Evolutionary conservation across 2,797 vertebrate genomes (phyloP).

Genomic region (Tolypeutes matacus): DNA sequence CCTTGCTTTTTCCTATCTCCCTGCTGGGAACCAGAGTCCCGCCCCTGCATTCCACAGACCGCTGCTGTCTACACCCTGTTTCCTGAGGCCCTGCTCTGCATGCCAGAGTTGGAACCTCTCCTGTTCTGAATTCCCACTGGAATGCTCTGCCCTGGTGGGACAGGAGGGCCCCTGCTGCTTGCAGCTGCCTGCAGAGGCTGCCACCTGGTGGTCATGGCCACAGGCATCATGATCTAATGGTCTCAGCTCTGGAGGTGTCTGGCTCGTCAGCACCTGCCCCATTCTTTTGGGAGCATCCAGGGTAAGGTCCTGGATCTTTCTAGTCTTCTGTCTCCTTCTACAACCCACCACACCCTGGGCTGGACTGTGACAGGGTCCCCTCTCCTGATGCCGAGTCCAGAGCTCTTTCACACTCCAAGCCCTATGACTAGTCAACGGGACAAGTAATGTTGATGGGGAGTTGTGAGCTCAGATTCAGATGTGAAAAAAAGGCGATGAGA

Average conservation of each 20-base stretch:
- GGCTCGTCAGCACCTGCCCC: background rate
- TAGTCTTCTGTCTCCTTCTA: background rate
- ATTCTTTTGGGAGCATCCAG: background rate
- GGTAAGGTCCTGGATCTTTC: background rate
- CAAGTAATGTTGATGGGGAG: background rate
- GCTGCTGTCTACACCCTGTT: background rate
- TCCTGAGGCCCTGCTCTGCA: background rate
- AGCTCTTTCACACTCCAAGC: background rate
- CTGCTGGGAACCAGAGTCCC: background rate
- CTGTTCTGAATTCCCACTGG: background rate
- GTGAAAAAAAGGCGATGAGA: background rate
- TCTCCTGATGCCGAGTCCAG: background rate
- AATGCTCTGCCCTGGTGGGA: background rate
- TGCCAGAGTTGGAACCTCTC: background rate
- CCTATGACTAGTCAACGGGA: background rate
- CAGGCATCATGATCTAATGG: background rate
- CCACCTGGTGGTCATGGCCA: background rate
- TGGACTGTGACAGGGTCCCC: background rate
- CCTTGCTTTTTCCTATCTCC: background rate
- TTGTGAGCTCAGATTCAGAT: background rate
- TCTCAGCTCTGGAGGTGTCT: background rate
- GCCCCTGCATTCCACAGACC: background rate
- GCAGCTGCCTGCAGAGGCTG: background rate
- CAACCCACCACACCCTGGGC: too few species aligned
- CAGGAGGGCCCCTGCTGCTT: background rate